phyloP scores from a whole-genome alignment of 2,797 vertebrate genomes.

The Esox lucius region DNA sequence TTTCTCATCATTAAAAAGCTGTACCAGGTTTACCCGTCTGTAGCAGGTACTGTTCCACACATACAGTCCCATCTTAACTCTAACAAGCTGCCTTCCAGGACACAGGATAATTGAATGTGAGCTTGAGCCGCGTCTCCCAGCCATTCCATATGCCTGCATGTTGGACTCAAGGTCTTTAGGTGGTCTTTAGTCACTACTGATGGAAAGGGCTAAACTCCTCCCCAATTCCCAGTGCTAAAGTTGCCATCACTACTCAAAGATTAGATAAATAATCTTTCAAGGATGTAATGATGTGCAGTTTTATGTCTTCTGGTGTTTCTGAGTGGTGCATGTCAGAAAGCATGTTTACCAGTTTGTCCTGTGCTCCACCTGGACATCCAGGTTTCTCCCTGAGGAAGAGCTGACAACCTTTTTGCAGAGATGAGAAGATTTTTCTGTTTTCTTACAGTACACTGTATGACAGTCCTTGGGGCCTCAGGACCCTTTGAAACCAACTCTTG shows the following conservation, averaged over 20 bases:
- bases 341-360: background rate
- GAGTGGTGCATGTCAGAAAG: constrained; percentile 12
- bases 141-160: constrained; percentile 16
- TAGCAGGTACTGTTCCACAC: background rate
- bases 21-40: background rate
- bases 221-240: constrained; percentile 15
- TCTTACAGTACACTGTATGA: background rate
- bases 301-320: background rate
- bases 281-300: constrained; percentile 1
- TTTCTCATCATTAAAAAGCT: background rate
- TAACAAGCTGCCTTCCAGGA: constrained; percentile 1
- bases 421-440: background rate
- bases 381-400: background rate
- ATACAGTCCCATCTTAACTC: background rate
- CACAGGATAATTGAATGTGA: constrained; percentile 11
- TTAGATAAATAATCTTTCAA: constrained; percentile 5
- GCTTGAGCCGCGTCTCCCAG: constrained; percentile 1
- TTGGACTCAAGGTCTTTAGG: constrained; percentile 10
- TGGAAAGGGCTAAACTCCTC: constrained; percentile 8
- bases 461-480: background rate
- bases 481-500: constrained; percentile 6
- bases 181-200: constrained; percentile 10
- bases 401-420: background rate
- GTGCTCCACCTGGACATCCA: background rate
- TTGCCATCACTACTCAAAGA: constrained; percentile 9